Evolutionary conservation across 2,888 invertebrate species (phyloP).

Genomic region (Lissocephala sabroskyi): DNA sequence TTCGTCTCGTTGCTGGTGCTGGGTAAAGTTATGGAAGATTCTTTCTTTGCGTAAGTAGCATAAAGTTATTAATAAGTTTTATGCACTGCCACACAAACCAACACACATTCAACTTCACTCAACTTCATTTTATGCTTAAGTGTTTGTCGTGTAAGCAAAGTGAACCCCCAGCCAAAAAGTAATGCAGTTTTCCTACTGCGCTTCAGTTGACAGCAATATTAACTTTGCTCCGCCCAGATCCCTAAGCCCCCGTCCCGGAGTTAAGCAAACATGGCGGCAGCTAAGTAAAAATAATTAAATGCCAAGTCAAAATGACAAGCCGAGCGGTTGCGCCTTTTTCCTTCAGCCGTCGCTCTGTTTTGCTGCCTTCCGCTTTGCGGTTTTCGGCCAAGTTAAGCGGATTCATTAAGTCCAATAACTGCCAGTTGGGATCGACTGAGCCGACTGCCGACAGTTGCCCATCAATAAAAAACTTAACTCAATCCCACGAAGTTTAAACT

Average conservation of each 20-base stretch:
- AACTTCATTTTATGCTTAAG: too few relatives aligned
- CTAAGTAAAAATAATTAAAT: constrained; percentile 54
- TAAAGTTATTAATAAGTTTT: constrained; percentile 59
- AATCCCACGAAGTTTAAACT: constrained; percentile 12
- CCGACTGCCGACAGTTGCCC: not conserved
- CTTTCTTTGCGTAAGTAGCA: constrained; percentile 37
- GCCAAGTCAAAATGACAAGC: constrained; percentile 25
- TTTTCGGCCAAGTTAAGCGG: constrained; percentile 30
- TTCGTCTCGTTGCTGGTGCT: constrained; percentile 6
- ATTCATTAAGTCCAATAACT: constrained; percentile 55
- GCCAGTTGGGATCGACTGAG: constrained; percentile 23
- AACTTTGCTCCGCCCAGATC: constrained; percentile 22
- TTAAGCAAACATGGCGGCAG: constrained; percentile 33
- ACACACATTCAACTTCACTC: too few relatives aligned
- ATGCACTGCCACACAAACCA: constrained; percentile 8
- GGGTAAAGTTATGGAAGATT: not conserved
- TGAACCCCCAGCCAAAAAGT: constrained; percentile 4
- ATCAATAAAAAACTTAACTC: constrained; percentile 1
- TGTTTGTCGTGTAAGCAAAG: constrained; percentile 31
- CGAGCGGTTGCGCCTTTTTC: not conserved
- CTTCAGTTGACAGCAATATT: constrained; percentile 52
- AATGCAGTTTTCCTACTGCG: constrained; percentile 50
- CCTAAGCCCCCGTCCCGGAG: constrained; percentile 7
- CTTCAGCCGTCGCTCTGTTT: not conserved
- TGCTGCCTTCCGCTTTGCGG: not conserved